Conservation (phyloP, 2,888 invertebrate species). For the Syrista parreyssii region DNA sequence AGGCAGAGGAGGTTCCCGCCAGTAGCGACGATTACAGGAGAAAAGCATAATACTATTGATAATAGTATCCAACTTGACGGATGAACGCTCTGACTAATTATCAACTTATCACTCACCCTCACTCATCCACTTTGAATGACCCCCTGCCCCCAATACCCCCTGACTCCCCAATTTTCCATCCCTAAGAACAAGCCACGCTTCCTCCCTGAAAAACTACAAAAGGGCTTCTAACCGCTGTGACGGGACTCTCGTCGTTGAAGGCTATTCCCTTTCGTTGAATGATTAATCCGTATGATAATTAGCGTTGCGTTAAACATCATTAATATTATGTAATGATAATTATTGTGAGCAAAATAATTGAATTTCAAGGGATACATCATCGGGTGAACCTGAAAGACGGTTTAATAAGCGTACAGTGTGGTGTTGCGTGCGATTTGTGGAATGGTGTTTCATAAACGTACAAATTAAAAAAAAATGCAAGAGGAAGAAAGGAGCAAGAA, state of each 20-base stretch:
- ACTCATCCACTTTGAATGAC: conserved; percentile 36
- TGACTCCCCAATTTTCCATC: neutral
- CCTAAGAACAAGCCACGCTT: neutral
- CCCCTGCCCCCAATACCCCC: neutral
- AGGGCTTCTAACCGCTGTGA: conserved; percentile 45
- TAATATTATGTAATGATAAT: conserved; percentile 53
- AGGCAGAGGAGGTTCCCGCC: conserved; percentile 60
- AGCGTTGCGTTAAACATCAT: conserved; percentile 53
- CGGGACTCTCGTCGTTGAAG: conserved; percentile 41
- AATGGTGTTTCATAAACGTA: conserved; percentile 59
- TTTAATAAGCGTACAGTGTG: conserved; percentile 45
- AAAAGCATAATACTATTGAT: conserved; percentile 40
- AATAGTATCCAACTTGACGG: conserved; percentile 35
- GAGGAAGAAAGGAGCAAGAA: conserved; percentile 28
- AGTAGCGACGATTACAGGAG: conserved; percentile 55
- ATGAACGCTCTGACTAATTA: conserved; percentile 53
- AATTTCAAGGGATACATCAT: conserved; percentile 38
- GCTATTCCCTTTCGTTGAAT: conserved; percentile 47
- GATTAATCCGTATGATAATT: conserved; percentile 57
- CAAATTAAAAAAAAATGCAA: conserved; percentile 45
- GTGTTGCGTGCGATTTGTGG: conserved; percentile 55
- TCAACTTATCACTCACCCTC: conserved; percentile 47
- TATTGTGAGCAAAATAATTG: conserved; percentile 43
- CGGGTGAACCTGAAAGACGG: conserved; percentile 40
- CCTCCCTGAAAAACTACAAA: conserved; percentile 18